Evolutionary conservation across 2,113 vertebrate species (phyloP).

Genomic region (Apteryx owenii): DNA sequence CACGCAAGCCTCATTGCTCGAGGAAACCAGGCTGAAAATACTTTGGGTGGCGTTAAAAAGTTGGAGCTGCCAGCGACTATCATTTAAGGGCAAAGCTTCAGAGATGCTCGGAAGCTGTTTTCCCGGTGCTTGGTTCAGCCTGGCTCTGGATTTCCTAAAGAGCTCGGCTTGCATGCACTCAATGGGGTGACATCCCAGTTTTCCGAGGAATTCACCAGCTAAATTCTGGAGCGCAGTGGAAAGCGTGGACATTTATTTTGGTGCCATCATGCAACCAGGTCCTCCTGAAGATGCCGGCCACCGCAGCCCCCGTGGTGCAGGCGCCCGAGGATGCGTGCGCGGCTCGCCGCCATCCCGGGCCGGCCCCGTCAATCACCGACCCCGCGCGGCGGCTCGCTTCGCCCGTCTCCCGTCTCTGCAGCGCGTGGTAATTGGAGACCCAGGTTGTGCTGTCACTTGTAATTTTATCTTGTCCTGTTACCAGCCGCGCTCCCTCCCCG

Average conservation of each 20-base stretch:
- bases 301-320: too few relatives aligned
- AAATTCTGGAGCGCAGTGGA: rapidly evolving
- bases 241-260: rapidly evolving
- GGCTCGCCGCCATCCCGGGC: too few relatives aligned
- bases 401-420: neutral
- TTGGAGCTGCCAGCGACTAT: constrained; percentile 2
- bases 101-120: neutral
- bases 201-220: neutral
- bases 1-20: constrained; percentile 35
- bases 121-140: neutral
- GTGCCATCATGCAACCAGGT: rapidly evolving
- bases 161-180: too few relatives aligned
- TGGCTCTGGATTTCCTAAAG: neutral
- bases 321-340: too few relatives aligned
- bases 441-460: too few relatives aligned
- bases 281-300: neutral
- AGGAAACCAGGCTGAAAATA: constrained; percentile 45
- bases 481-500: too few relatives aligned
- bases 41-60: constrained; percentile 35
- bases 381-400: constrained; percentile 51
- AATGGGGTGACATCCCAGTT: neutral
- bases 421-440: too few relatives aligned
- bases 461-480: too few relatives aligned
- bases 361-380: constrained; percentile 32
- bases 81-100: neutral